These are phyloP conservation scores for Nipponacmea schrenckii DNA, from an alignment of 2,888 invertebrate species.

Conservation along the genomic window DNA sequence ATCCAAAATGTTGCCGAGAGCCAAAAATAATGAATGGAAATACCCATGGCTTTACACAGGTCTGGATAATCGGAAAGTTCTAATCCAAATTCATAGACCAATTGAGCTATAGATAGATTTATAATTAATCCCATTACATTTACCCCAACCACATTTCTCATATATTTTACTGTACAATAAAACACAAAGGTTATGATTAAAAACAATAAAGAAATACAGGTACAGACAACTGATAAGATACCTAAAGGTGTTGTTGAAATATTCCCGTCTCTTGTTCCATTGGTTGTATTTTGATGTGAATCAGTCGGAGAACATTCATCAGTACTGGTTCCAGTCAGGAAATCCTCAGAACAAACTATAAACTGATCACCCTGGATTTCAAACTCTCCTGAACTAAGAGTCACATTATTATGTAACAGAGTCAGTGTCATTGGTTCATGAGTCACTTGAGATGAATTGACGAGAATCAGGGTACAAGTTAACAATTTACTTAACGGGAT, in stretches of 20 bases:
- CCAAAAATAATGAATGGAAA: conserved; percentile 1
- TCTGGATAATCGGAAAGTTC: not conserved
- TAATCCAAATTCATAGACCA: not conserved
- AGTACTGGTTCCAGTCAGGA: not conserved
- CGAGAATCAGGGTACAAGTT: not conserved
- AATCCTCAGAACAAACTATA: not conserved
- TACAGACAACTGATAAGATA: not conserved
- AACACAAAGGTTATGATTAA: not conserved
- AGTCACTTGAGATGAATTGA: not conserved
- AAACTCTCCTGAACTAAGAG: not conserved
- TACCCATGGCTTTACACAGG: not conserved
- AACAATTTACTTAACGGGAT: not conserved
- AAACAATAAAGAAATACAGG: not conserved
- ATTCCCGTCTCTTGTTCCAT: not conserved
- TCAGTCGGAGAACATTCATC: not conserved
- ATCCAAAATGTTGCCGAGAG: not conserved
- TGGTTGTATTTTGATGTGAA: not conserved
- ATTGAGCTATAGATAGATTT: not conserved
- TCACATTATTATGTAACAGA: not conserved
- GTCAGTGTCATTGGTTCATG: not conserved
- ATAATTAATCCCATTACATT: not conserved
- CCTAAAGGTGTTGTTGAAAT: not conserved
- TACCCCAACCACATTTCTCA: not conserved
- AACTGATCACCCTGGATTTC: not conserved
- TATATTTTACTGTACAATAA: not conserved